Evolutionary conservation across 1,140 invertebrate species (phyloP), one percentile per base, ranked within the genome.

Genomic region (Choristoneura fumiferana): DNA sequence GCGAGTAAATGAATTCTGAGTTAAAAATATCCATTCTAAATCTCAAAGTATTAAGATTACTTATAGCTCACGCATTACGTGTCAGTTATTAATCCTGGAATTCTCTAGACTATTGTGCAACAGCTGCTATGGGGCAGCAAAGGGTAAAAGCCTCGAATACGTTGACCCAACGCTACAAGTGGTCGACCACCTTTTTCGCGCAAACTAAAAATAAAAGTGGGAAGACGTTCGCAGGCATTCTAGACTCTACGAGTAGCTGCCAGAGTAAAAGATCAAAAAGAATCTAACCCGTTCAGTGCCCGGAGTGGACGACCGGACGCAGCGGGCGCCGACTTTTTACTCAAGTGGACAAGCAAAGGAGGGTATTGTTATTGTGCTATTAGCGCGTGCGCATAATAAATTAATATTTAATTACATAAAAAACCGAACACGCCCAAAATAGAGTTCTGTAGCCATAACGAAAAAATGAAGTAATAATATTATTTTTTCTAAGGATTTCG

Each of bases 201-300:
- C 68, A 60, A 76, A 81, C 72, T 83, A 85, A 85, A 88, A 86
- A 86, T 84, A 86, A 85, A 88, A 71, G 75, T 78, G 80, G 75
- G 71, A 79, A 82, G 77, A 76, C 69, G 68, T 73, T 65, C 71
- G 73, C 73, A 71, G 70, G 71, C 71, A 75, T 75, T 80, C 83
- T 82, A 84, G 83, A 76, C 71, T 67, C 62, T 72, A 67, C 22
- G 43, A 29, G 18, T 49, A 49, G 63, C 64, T 63, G 68, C 59
- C 54, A 58, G 57, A 43, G 33, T 68, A 75, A 64, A 69, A 62
- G 69, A 67, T 68, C 63, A 76, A 84, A 81, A 85, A 80, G 59
- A 71, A 76, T 76, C 64, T 73, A 73, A 73, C 71, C 57, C 74
- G 77, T 81, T 76, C 69, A 81, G 69, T 76, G 76, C 73, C 78